These are phyloP conservation scores for Stegodyphus mimosarum DNA, from an alignment of 1,140 invertebrate genomes.

Conservation along the genomic window DNA sequence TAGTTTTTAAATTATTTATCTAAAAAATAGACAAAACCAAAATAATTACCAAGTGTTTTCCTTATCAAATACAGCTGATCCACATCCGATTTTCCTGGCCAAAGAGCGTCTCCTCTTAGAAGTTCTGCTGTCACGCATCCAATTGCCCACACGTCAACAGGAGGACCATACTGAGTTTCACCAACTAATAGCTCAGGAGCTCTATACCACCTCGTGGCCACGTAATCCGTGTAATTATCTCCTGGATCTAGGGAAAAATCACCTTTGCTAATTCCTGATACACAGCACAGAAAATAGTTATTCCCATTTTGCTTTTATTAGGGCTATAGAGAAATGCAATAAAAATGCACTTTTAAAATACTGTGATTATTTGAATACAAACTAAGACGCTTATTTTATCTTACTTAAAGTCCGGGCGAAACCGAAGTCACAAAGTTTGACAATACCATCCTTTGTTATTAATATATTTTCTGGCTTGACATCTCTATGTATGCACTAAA, in stretches of 20 bases:
- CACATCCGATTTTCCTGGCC: slow-evolving; percentile 98
- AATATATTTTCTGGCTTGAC: slow-evolving; percentile 99
- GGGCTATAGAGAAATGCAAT: background rate
- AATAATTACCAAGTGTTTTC: slow-evolving; percentile 74
- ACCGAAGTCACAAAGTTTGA: slow-evolving; percentile 98
- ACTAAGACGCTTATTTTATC: background rate
- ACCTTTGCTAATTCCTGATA: too few species aligned
- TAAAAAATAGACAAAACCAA: too few species aligned
- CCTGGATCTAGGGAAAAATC: slow-evolving; percentile 74
- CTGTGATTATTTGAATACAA: background rate
- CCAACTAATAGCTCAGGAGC: slow-evolving; percentile 96
- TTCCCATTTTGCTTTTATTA: too few species aligned
- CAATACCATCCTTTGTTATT: slow-evolving; percentile 89
- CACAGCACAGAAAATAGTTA: too few species aligned
- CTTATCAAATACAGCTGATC: slow-evolving; percentile 97
- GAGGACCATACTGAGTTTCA: slow-evolving; percentile 95
- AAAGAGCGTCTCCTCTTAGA: slow-evolving; percentile 91
- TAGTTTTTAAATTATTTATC: too few species aligned
- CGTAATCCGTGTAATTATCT: slow-evolving; percentile 99
- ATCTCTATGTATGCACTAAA: slow-evolving; percentile 92
- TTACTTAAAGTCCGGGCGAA: slow-evolving; percentile 96
- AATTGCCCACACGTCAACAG: slow-evolving; percentile 98
- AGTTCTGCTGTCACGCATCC: slow-evolving; percentile 96
- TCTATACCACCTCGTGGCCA: slow-evolving; percentile 98
- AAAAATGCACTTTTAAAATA: background rate